These are phyloP conservation scores for Himalopsyche japonica DNA, from an alignment of 2,888 invertebrate species.

Conservation along the genomic window DNA sequence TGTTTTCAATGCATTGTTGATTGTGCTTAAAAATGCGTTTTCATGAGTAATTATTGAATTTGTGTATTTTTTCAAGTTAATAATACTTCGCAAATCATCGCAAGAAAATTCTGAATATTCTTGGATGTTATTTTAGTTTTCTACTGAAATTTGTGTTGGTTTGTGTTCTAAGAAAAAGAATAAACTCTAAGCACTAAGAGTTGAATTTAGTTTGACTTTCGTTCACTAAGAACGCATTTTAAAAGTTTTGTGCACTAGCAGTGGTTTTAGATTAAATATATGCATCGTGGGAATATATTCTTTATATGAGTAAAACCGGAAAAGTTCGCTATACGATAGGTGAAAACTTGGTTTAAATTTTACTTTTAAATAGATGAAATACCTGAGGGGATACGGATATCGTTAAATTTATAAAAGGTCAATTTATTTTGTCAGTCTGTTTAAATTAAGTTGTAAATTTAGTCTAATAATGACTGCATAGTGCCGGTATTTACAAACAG, in stretches of 20 bases:
- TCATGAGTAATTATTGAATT: too few species aligned
- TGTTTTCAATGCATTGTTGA: too few species aligned
- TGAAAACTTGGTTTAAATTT: background rate
- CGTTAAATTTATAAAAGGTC: too few species aligned
- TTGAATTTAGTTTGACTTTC: background rate
- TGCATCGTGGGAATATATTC: background rate
- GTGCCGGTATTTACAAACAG: too few species aligned
- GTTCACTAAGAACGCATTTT: background rate
- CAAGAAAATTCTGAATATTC: too few species aligned
- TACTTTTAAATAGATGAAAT: background rate
- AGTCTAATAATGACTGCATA: too few species aligned
- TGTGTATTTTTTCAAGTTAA: too few species aligned
- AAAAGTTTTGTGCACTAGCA: background rate
- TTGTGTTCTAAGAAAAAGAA: background rate
- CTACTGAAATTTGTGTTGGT: background rate
- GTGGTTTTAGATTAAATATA: background rate
- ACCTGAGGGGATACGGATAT: too few species aligned
- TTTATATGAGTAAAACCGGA: background rate
- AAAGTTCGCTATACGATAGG: background rate
- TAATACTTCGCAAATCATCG: too few species aligned
- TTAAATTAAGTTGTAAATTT: too few species aligned
- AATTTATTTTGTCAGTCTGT: too few species aligned
- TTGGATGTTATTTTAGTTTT: background rate
- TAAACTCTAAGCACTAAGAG: background rate
- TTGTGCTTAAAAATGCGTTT: too few species aligned